phyloP scores from a whole-genome alignment of 2,888 invertebrate genomes.

The Caradrina kadenii region DNA sequence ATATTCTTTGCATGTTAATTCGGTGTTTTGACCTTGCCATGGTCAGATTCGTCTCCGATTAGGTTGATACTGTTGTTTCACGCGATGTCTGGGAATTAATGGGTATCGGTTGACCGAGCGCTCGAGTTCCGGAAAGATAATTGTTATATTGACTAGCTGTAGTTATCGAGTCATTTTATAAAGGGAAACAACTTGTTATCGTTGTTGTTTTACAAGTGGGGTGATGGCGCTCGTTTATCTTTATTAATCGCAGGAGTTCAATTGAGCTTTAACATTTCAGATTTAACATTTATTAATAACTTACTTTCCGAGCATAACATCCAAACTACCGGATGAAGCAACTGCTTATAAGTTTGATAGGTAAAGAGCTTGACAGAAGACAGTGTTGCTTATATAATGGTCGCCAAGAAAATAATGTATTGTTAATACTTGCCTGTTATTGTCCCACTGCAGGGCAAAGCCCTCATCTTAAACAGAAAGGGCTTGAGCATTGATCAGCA shows the following conservation, averaged over 20 bases:
- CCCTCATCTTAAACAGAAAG: no score
- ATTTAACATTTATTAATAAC: not conserved
- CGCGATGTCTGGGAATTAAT: slow-evolving; percentile 20
- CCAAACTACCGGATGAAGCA: no score
- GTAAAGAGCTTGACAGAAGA: not conserved
- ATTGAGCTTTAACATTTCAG: slow-evolving; percentile 2
- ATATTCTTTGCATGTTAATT: slow-evolving; percentile 33
- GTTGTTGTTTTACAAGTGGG: slow-evolving; percentile 13
- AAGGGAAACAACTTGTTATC: slow-evolving; percentile 32
- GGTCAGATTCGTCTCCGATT: slow-evolving; percentile 32
- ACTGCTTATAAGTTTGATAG: no score
- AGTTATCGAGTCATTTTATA: slow-evolving; percentile 23
- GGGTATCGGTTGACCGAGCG: slow-evolving; percentile 25
- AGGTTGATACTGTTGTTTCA: slow-evolving; percentile 30
- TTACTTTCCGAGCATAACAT: not conserved
- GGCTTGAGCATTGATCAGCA: no score
- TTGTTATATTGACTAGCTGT: slow-evolving; percentile 17
- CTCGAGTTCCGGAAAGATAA: slow-evolving; percentile 38
- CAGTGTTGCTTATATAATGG: not conserved
- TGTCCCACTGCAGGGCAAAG: no score
- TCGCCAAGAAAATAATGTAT: not conserved
- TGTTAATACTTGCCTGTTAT: no score
- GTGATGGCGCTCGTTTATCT: slow-evolving; percentile 13
- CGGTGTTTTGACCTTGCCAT: slow-evolving; percentile 16
- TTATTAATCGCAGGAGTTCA: slow-evolving; percentile 2